Conservation (phyloP, 1,140 invertebrate genomes). For the Spodoptera frugiperda region DNA sequence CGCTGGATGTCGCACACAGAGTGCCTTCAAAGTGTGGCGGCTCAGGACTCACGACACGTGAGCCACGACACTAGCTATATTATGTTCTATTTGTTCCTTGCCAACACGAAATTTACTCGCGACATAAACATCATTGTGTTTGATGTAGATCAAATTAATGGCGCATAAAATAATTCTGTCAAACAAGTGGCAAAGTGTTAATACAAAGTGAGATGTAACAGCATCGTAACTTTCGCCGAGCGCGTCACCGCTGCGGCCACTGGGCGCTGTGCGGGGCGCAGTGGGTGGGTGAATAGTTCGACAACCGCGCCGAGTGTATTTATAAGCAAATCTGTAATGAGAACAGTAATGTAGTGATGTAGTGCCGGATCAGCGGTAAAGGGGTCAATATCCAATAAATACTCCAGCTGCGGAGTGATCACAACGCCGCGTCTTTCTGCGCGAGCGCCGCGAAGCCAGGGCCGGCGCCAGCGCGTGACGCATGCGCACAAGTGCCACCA, state of each 20-base stretch:
- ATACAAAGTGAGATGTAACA: not conserved
- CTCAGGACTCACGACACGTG: too few relatives aligned
- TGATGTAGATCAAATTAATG: constrained; percentile 7
- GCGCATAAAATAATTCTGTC: constrained; percentile 15
- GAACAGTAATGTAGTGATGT: constrained; percentile 26
- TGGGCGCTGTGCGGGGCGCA: not conserved
- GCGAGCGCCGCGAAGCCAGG: constrained; percentile 4
- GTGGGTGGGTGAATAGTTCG: not conserved
- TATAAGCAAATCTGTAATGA: constrained; percentile 12
- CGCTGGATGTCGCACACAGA: too few relatives aligned
- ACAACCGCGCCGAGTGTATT: constrained; percentile 9
- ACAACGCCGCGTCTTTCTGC: constrained; percentile 19
- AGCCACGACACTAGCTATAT: too few relatives aligned
- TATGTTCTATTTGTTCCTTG: too few relatives aligned
- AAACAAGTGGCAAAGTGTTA: not conserved
- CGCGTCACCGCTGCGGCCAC: not conserved
- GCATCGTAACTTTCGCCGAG: constrained; percentile 8
- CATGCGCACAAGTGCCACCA: constrained; percentile 40
- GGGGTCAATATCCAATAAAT: constrained; percentile 44
- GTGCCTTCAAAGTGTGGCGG: too few relatives aligned
- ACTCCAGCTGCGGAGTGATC: constrained; percentile 3
- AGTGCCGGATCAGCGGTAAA: constrained; percentile 23
- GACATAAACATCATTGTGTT: not conserved
- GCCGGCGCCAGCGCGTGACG: constrained; percentile 15
- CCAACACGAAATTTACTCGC: not conserved